Percentiles rank a stretch among this genome's conserved stretches.
phyloP scores from a whole-genome alignment of 1,140 invertebrate genomes.

The Scylla paramamosain region DNA sequence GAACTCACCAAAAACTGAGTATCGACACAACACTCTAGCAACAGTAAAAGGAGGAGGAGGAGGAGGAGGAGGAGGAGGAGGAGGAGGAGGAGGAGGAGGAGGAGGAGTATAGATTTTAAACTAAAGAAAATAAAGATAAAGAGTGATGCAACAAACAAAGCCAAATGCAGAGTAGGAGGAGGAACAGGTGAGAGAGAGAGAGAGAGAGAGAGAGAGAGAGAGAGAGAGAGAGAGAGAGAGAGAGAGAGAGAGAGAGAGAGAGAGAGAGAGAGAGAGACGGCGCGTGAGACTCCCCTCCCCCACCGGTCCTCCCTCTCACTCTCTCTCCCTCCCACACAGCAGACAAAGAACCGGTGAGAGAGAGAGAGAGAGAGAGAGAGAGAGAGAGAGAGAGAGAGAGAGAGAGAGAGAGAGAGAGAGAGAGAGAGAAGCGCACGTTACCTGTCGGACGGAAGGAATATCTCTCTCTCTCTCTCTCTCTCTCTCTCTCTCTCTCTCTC shows the following conservation, averaged over 20 bases:
- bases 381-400: no score
- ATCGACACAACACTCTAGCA: background rate
- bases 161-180: background rate
- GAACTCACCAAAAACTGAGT: background rate
- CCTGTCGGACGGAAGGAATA: background rate
- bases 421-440: background rate
- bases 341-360: conserved; percentile 9
- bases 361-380: background rate
- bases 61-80: background rate
- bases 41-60: conserved; percentile 6
- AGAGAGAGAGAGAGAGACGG: conserved; percentile 24
- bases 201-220: background rate
- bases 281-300: background rate
- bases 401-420: no score
- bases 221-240: conserved; percentile 42
- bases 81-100: conserved; percentile 15
- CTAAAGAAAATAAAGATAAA: background rate
- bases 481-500: conserved; percentile 46
- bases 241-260: conserved; percentile 43
- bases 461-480: conserved; percentile 46
- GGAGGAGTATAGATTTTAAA: background rate
- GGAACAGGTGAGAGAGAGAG: background rate
- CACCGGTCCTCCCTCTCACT: background rate
- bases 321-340: conserved; percentile 27
- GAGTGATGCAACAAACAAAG: background rate